Percentiles rank a stretch among this genome's conserved stretches.
Conservation (phyloP, 2,113 vertebrate species). For the cattle (Bos taurus) region DNA sequence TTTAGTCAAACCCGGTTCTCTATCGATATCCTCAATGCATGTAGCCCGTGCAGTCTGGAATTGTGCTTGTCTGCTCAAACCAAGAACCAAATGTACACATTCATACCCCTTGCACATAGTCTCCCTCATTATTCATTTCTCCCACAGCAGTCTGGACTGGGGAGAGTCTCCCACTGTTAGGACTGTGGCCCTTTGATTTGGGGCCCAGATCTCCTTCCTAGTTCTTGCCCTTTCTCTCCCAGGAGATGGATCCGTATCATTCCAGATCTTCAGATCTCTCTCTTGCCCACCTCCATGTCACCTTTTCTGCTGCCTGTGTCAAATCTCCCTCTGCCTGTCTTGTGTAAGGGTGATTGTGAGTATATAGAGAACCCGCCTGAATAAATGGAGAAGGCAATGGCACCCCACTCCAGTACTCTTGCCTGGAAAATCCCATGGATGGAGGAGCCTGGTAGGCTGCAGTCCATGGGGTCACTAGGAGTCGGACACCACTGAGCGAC, state of each 20-base stretch:
- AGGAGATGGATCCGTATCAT: neutral
- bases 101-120: rapidly evolving
- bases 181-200: neutral
- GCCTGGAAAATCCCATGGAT: too few species aligned
- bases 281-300: neutral
- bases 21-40: neutral
- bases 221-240: neutral
- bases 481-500: too few species aligned
- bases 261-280: neutral
- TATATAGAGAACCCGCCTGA: neutral
- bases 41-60: too few species aligned
- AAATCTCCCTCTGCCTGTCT: neutral
- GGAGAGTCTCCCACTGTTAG: neutral
- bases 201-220: neutral
- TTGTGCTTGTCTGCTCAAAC: neutral
- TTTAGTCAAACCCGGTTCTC: neutral
- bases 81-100: neutral
- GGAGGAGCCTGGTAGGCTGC: too few species aligned
- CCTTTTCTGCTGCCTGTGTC: neutral
- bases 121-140: neutral
- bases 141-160: neutral
- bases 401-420: too few species aligned
- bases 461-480: too few species aligned
- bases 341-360: neutral
- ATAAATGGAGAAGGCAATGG: neutral